phyloP scores from a whole-genome alignment of 2,797 vertebrate genomes.

The Clamator glandarius region DNA sequence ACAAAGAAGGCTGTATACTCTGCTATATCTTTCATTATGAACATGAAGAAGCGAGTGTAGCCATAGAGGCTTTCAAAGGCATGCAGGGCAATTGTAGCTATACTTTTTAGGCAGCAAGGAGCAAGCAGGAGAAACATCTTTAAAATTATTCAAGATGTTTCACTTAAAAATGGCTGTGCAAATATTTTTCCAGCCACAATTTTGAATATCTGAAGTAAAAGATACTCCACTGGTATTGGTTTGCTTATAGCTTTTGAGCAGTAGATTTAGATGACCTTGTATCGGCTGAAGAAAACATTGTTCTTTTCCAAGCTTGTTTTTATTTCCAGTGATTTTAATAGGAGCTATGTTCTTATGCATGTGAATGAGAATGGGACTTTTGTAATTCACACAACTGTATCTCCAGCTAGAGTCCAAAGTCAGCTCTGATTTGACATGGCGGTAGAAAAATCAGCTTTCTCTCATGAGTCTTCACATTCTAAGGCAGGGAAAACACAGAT shows the following conservation, averaged over 20 bases:
- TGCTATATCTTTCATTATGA: not conserved
- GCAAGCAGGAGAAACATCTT: not conserved
- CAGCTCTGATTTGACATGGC: not conserved
- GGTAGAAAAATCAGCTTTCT: not conserved
- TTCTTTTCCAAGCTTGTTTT: not conserved
- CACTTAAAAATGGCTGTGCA: not conserved
- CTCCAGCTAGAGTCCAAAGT: not conserved
- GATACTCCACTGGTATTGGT: not conserved
- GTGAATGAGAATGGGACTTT: not conserved
- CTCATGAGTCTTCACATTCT: not conserved
- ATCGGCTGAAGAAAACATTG: not conserved
- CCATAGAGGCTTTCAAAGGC: not conserved
- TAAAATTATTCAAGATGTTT: not conserved
- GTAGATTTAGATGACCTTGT: not conserved
- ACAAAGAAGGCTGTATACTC: not conserved
- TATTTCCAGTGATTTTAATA: constrained; percentile 1
- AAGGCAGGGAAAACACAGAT: not conserved
- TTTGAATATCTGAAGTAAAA: not conserved
- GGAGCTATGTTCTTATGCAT: not conserved
- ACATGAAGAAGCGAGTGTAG: not conserved
- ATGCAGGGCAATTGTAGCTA: not conserved
- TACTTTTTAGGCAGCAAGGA: not conserved
- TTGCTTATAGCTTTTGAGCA: not conserved
- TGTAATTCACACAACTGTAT: not conserved
- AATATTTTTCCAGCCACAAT: not conserved